Conservation (phyloP, 2,888 invertebrate genomes). For the Priocnemis perturbator region DNA sequence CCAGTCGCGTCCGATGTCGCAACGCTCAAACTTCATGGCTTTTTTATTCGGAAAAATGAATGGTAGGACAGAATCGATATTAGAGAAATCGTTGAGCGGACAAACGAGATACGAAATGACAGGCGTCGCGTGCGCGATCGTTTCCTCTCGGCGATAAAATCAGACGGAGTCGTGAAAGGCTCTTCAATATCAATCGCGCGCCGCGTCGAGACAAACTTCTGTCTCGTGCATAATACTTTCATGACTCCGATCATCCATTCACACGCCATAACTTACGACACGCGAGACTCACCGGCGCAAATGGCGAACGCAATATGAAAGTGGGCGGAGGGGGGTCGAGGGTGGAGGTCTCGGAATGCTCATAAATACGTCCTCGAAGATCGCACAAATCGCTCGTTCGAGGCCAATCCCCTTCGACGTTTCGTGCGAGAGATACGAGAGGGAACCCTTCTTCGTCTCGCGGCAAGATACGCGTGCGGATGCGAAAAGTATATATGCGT, state of each 20-base stretch:
- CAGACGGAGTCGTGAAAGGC: neutral
- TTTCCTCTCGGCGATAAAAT: too few relatives aligned
- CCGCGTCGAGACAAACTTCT: conserved; percentile 2
- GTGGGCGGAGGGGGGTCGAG: conserved; percentile 44
- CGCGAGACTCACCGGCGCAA: conserved; percentile 18
- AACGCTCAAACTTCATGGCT: too few relatives aligned
- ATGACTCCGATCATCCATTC: conserved; percentile 27
- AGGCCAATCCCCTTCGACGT: conserved; percentile 61
- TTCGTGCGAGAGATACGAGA: conserved; percentile 48
- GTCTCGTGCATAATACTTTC: neutral
- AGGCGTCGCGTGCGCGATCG: too few relatives aligned
- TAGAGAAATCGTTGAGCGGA: too few relatives aligned
- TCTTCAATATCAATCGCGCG: neutral
- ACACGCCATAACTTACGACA: conserved; percentile 36
- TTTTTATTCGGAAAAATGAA: too few relatives aligned
- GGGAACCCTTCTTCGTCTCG: conserved; percentile 58
- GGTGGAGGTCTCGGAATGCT: conserved; percentile 50
- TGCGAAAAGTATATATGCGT: conserved; percentile 44
- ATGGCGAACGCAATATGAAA: conserved; percentile 46
- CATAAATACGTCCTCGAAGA: conserved; percentile 69
- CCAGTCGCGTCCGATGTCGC: too few relatives aligned
- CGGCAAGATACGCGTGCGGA: conserved; percentile 52
- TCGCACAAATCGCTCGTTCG: conserved; percentile 68
- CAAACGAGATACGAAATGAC: too few relatives aligned
- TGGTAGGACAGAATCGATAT: too few relatives aligned